phyloP scores from a whole-genome alignment of 2,888 invertebrate genomes.

The Meliscaeva auricollis region DNA sequence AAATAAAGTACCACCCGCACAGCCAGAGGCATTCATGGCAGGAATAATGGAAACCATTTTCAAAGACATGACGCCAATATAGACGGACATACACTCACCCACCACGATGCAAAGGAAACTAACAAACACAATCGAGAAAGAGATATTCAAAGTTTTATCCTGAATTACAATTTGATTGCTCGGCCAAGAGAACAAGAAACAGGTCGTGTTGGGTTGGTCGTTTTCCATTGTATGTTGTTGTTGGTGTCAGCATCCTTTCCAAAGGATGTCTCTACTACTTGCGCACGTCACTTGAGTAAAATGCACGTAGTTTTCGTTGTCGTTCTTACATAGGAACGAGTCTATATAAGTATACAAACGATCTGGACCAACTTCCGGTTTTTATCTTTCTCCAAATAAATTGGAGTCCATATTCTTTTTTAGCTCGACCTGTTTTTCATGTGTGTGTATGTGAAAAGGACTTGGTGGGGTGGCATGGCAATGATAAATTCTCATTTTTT shows the following conservation, averaged over 20 bases:
- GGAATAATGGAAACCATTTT: conserved; percentile 65
- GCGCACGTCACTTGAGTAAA: conserved; percentile 65
- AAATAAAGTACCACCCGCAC: too few relatives aligned
- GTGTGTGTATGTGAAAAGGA: background rate
- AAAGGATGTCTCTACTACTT: conserved; percentile 40
- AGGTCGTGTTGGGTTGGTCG: conserved; percentile 35
- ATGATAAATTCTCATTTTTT: conserved; percentile 23
- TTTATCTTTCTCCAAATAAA: conserved; percentile 71
- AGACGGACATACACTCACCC: conserved; percentile 44
- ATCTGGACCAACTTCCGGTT: conserved; percentile 62
- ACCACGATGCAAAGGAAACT: conserved; percentile 53
- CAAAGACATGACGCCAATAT: conserved; percentile 42
- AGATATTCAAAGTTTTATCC: conserved; percentile 78
- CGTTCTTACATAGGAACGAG: background rate
- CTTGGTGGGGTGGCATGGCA: conserved; percentile 23
- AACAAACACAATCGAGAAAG: conserved; percentile 74
- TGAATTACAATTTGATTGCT: conserved; percentile 78
- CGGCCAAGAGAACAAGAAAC: conserved; percentile 68
- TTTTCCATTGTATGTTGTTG: conserved; percentile 42
- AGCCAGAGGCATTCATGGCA: conserved; percentile 42
- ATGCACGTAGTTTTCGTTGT: conserved; percentile 64
- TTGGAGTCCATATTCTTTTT: conserved; percentile 52
- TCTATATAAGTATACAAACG: background rate
- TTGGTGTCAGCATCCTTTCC: conserved; percentile 42
- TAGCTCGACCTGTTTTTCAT: conserved; percentile 51